A percentile compares a stretch with the other conserved stretches of the same genome.
Evolutionary conservation across 92 coral and sea anemone species (phyloP).

Genomic region (Phenganax stokvisi): DNA sequence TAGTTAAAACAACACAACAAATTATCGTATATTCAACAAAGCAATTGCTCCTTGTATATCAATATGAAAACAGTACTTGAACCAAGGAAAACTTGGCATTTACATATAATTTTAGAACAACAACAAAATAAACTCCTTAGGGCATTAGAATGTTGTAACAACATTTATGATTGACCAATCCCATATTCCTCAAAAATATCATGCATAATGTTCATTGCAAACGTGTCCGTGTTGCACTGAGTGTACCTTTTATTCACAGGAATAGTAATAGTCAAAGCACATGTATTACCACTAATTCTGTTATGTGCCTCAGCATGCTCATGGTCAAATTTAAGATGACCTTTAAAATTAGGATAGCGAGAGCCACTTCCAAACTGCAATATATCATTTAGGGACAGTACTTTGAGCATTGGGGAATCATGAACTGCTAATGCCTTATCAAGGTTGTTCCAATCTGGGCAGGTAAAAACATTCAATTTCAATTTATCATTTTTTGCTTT

Average conservation of each 20-base stretch:
- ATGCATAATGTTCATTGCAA: constrained; percentile 37
- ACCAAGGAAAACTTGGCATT: neutral
- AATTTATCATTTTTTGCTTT: constrained; percentile 29
- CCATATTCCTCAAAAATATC: constrained; percentile 46
- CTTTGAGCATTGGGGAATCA: constrained; percentile 22
- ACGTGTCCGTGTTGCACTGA: constrained; percentile 2
- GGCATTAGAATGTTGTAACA: neutral
- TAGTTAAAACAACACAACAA: neutral
- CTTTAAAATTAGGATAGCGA: constrained; percentile 51
- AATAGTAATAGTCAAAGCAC: constrained; percentile 47
- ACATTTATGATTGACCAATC: constrained; percentile 18
- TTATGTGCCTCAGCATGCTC: constrained; percentile 11
- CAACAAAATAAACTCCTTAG: neutral
- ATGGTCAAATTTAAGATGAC: constrained; percentile 45
- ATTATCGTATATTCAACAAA: neutral
- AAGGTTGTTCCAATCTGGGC: neutral
- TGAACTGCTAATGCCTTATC: neutral
- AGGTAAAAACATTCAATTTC: constrained; percentile 31
- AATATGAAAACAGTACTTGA: neutral
- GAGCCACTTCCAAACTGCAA: constrained; percentile 52
- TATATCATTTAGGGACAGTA: constrained; percentile 40
- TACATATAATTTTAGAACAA: neutral
- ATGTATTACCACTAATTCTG: constrained; percentile 47
- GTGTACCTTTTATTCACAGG: constrained; percentile 44
- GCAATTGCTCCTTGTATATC: too few species aligned